These are phyloP conservation scores for Drosophila simulans DNA, from an alignment of 1,140 invertebrate genomes.

Conservation along the genomic window DNA sequence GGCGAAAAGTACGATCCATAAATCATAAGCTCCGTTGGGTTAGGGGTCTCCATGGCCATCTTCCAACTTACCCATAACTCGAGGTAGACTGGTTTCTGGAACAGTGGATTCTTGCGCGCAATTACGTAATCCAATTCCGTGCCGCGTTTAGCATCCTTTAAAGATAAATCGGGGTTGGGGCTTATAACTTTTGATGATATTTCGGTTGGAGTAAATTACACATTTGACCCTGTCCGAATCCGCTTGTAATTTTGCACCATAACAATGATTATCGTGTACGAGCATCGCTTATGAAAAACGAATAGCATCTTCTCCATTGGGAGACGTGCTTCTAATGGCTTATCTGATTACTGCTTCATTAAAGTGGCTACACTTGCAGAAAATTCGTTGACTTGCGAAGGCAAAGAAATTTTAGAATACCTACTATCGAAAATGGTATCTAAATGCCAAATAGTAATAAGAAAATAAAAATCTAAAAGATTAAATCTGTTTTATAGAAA, in stretches of 20 bases:
- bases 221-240: slow-evolving; percentile 45
- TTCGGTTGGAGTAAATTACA: slow-evolving; percentile 30
- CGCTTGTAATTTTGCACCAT: slow-evolving; percentile 44
- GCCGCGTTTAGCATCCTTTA: slow-evolving; percentile 90
- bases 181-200: slow-evolving; percentile 34
- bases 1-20: slow-evolving; percentile 2
- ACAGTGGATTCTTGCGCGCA: slow-evolving; percentile 90
- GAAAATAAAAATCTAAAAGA: too few relatives aligned
- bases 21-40: slow-evolving; percentile 16
- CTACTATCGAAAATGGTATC: not conserved
- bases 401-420: not conserved
- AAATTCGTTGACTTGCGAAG: not conserved
- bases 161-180: slow-evolving; percentile 66
- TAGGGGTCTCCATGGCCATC: not conserved
- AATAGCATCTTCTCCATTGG: slow-evolving; percentile 41
- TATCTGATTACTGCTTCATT: slow-evolving; percentile 48
- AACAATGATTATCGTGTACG: slow-evolving; percentile 50
- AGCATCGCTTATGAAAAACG: slow-evolving; percentile 46
- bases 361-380: slow-evolving; percentile 18
- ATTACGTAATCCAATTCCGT: slow-evolving; percentile 92
- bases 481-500: too few relatives aligned
- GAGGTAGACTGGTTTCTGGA: slow-evolving; percentile 90
- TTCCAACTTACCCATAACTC: slow-evolving; percentile 88
- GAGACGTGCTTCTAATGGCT: slow-evolving; percentile 47
- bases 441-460: too few relatives aligned